These are phyloP conservation scores for Drosophila buzzatii DNA, from an alignment of 2,888 invertebrate species.

Conservation along the genomic window DNA sequence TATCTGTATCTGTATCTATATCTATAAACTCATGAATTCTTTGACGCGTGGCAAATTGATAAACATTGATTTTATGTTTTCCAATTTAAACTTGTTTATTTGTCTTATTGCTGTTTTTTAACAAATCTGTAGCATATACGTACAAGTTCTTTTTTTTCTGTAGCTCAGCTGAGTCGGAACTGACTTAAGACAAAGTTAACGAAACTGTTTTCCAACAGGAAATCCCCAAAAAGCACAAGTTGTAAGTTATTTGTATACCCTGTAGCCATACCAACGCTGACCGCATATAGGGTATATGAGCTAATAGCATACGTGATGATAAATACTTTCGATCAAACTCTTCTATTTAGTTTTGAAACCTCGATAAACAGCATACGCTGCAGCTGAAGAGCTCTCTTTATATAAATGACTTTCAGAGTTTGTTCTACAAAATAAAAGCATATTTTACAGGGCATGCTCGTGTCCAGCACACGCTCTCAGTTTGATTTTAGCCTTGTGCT, in stretches of 20 bases:
- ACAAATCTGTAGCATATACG: neutral
- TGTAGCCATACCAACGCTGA: neutral
- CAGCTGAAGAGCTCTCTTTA: too few species aligned
- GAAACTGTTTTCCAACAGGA: constrained; percentile 17
- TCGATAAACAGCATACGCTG: too few species aligned
- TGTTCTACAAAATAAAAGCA: too few species aligned
- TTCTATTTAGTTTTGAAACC: too few species aligned
- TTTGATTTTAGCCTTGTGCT: neutral
- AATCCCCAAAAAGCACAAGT: constrained; percentile 24
- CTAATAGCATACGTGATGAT: too few species aligned
- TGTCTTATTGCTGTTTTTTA: neutral
- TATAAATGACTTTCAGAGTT: too few species aligned
- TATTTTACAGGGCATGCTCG: neutral
- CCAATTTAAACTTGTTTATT: neutral
- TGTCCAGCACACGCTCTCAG: neutral
- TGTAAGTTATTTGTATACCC: constrained; percentile 30
- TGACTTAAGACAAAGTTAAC: constrained; percentile 43
- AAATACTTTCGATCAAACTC: too few species aligned
- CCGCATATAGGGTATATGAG: neutral
- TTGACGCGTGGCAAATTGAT: neutral
- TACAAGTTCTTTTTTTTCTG: neutral
- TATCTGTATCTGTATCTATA: neutral
- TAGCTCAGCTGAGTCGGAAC: constrained; percentile 26
- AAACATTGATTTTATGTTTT: neutral
- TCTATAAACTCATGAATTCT: neutral